Evolutionary conservation across 2,113 vertebrate species (phyloP), one percentile per base, ranked within the genome.

Genomic region (Muntiacus reevesi): DNA sequence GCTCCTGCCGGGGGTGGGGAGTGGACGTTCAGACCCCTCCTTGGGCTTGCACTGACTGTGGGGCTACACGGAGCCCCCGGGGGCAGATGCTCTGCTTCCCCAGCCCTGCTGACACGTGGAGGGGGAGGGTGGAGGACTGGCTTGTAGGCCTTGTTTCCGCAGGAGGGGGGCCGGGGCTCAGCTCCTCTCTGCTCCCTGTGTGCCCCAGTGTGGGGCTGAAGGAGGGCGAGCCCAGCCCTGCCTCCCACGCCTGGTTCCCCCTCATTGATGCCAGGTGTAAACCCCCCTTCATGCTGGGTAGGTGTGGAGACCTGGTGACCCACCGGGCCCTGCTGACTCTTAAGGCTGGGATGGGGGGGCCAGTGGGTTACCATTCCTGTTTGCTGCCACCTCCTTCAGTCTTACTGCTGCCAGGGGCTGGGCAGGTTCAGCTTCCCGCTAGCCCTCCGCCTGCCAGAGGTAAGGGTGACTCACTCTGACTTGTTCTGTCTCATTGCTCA

Each of bases 11-110:
- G 40, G 43, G n/a, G 7, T 71, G 11, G 62, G 12, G 62, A 2
- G 9, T 52, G 7, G 40, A 47, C 13, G 2, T 74, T 94, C 57
- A 28, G 11, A 54, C 10, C 13, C 67, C 8, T 43, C 17, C 40
- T 16, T 0, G 0, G 76, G 57, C 55, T 62, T 83, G 55, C 30
- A 12, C 55, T 0, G 2, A 6, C 40, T 23, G 0, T 0, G 2
- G 1, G 25, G 33, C 81, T 36, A 25, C 15, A 2, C 6, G 5
- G 16, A 83, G 10, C 84, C 59, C 3, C 13, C 40, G 10, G 11
- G 17, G 14, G 47, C 7, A 6, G 16, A 15, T 5, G 36, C 23
- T 76, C 7, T 12, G 9, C 17, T 47, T 30, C 30, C 40, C 10
- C 0, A 1, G 16, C 67, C n/a, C 21, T 45, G 12, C 43, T 78